Percentiles rank a stretch among this genome's conserved stretches.
phyloP scores from a whole-genome alignment of 2,888 invertebrate species.

The Cephus pulcher region DNA sequence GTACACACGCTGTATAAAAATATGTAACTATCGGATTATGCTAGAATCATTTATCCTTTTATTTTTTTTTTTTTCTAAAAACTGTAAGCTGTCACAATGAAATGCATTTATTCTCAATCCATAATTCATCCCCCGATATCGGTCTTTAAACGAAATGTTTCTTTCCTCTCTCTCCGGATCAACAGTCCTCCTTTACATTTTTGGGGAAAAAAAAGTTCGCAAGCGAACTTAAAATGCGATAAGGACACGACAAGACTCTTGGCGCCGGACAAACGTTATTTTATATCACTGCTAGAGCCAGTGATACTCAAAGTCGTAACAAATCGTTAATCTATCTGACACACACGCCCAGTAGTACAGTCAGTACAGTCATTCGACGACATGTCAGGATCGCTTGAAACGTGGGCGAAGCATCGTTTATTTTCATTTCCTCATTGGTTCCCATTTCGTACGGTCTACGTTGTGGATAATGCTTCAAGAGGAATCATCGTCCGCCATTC shows the following conservation, averaged over 20 bases:
- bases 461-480: neutral
- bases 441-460: neutral
- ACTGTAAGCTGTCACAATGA: too few relatives aligned
- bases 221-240: neutral
- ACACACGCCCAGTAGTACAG: neutral
- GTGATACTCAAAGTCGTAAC: neutral
- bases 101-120: too few relatives aligned
- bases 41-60: too few relatives aligned
- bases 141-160: neutral
- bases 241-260: neutral
- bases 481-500: neutral
- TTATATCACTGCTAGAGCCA: neutral
- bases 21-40: neutral
- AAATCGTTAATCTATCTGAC: neutral
- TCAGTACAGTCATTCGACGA: neutral
- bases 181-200: neutral
- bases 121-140: too few relatives aligned
- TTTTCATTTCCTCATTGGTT: neutral
- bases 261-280: neutral
- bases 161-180: neutral
- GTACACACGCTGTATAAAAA: neutral
- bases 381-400: neutral
- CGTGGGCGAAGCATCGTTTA: neutral
- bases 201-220: neutral
- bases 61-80: too few relatives aligned